Percentiles rank a stretch among this genome's conserved stretches.
Evolutionary conservation across 2,113 vertebrate species (phyloP).

Genomic region (Lophura nycthemera): DNA sequence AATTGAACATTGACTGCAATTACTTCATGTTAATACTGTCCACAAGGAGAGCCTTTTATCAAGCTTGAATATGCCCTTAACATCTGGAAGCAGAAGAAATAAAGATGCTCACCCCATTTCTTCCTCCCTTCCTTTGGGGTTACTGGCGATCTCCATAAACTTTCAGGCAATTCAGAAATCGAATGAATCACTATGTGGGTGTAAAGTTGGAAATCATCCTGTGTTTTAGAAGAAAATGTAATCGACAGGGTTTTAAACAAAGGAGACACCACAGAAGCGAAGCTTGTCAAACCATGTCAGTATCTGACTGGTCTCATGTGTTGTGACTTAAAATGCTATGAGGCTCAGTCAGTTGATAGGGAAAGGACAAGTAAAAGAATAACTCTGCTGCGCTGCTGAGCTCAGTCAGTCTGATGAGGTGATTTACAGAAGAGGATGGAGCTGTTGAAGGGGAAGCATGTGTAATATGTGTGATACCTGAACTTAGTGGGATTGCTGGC

Average conservation of each 20-base stretch:
- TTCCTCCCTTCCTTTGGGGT: neutral
- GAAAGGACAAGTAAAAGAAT: slow-evolving; percentile 22
- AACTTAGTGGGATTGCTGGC: neutral
- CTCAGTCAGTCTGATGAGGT: neutral
- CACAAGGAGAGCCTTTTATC: neutral
- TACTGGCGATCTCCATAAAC: neutral
- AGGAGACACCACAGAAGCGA: neutral
- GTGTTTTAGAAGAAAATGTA: slow-evolving; percentile 14
- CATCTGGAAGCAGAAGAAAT: slow-evolving; percentile 4
- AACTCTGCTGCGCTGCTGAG: slow-evolving; percentile 1
- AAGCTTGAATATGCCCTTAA: neutral
- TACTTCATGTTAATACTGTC: slow-evolving; percentile 30
- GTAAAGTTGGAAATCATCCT: slow-evolving; percentile 30
- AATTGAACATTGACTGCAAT: slow-evolving; percentile 53
- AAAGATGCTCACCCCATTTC: neutral
- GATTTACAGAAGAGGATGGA: slow-evolving; percentile 37
- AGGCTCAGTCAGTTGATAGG: neutral
- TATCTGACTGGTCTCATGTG: slow-evolving; percentile 39
- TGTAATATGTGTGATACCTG: neutral
- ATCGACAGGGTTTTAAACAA: slow-evolving; percentile 11
- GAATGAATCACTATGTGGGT: slow-evolving; percentile 44
- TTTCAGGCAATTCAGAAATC: slow-evolving; percentile 6
- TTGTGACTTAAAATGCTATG: neutral
- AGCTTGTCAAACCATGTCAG: slow-evolving; percentile 41
- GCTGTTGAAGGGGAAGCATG: neutral